These are phyloP conservation scores for Pollicipes pollicipes DNA, from an alignment of 1,140 invertebrate species.

Conservation along the genomic window DNA sequence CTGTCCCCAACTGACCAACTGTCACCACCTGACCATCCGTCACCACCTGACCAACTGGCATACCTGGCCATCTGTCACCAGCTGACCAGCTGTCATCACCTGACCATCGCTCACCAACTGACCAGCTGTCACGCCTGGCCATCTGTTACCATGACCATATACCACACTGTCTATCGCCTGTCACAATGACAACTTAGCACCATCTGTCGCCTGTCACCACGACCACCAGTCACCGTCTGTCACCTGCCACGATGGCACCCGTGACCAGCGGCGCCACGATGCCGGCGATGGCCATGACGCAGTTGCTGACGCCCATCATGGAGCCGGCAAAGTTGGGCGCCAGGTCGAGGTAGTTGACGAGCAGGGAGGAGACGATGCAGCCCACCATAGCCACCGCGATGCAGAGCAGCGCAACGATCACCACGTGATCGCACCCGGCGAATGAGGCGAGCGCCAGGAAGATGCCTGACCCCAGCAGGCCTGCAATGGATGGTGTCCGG, in stretches of 20 bases:
- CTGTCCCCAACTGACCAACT: no score
- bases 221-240: no score
- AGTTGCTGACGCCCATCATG: conserved; percentile 66
- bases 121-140: no score
- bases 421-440: conserved; percentile 42
- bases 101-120: no score
- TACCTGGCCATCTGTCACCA: no score
- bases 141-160: no score
- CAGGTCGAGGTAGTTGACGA: conserved; percentile 67
- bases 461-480: conserved; percentile 45
- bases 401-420: conserved; percentile 55
- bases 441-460: conserved; percentile 51
- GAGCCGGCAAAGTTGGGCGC: conserved; percentile 65
- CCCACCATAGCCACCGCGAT: conserved; percentile 61
- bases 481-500: conserved; percentile 29
- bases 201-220: no score
- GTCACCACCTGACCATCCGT: no score
- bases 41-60: no score
- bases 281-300: conserved; percentile 58
- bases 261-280: conserved; percentile 62
- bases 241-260: conserved; percentile 36
- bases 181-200: no score
- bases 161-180: no score
- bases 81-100: no score
- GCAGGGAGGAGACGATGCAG: conserved; percentile 58